phyloP scores from a whole-genome alignment of 2,113 vertebrate species.

The Leuciscus idus region DNA sequence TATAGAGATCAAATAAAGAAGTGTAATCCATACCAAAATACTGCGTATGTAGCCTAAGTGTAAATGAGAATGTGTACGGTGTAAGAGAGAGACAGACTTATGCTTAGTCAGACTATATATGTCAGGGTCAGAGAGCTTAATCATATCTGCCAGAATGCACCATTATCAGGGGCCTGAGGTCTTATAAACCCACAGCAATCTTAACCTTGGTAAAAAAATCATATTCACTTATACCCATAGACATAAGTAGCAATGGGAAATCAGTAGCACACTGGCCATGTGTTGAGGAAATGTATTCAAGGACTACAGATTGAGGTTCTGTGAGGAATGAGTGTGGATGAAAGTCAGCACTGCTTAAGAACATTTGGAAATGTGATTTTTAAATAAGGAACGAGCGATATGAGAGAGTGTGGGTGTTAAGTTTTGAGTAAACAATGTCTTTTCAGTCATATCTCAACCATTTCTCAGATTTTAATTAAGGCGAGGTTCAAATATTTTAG shows the following conservation, averaged over 20 bases:
- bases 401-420: background rate
- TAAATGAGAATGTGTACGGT: background rate
- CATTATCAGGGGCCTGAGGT: background rate
- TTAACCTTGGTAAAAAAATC: slow-evolving; percentile 2
- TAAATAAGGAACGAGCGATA: background rate
- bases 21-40: background rate
- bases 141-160: background rate
- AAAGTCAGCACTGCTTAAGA: background rate
- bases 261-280: background rate
- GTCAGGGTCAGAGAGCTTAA: slow-evolving; percentile 3
- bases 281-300: background rate
- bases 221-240: background rate
- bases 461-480: background rate
- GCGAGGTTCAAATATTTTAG: background rate
- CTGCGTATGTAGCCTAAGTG: background rate
- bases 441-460: background rate
- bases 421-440: background rate
- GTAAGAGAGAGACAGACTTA: background rate
- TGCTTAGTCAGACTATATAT: slow-evolving; percentile 9
- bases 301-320: background rate
- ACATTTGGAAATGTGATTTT: background rate
- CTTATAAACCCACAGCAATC: slow-evolving; percentile 10
- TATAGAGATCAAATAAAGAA: background rate
- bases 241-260: background rate
- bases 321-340: background rate